Evolutionary conservation across 2,888 invertebrate genomes (phyloP).

Genomic region (Leucophenga maculata): DNA sequence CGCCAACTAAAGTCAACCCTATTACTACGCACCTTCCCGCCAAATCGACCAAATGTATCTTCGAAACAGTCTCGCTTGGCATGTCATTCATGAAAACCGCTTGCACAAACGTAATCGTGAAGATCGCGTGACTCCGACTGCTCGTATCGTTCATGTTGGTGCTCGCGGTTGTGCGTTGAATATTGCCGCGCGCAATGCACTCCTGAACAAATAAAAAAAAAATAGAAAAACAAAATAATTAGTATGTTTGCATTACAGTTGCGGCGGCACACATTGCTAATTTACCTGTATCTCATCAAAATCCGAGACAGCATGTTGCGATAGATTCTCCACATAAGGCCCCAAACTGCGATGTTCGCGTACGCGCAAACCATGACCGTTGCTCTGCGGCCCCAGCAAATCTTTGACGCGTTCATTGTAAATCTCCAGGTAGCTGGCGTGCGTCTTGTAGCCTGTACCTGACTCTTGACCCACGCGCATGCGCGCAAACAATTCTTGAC

Average conservation of each 20-base stretch:
- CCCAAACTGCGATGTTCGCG: conserved; percentile 86
- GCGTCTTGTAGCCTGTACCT: conserved; percentile 87
- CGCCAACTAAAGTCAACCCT: background rate
- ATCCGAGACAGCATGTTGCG: conserved; percentile 88
- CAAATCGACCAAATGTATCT: conserved; percentile 90
- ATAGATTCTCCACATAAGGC: conserved; percentile 89
- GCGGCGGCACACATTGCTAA: background rate
- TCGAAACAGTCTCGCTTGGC: conserved; percentile 91
- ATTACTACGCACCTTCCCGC: conserved; percentile 81
- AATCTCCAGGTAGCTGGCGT: conserved; percentile 89
- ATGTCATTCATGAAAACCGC: conserved; percentile 89
- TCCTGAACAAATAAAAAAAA: conserved; percentile 73
- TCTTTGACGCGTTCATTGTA: conserved; percentile 89
- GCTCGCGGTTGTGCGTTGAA: conserved; percentile 87
- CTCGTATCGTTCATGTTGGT: conserved; percentile 95
- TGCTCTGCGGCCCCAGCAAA: conserved; percentile 76
- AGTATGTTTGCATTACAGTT: background rate
- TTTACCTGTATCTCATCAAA: conserved; percentile 87
- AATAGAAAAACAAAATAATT: conserved; percentile 3
- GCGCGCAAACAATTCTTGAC: conserved; percentile 85
- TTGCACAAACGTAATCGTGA: conserved; percentile 91
- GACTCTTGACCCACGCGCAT: conserved; percentile 87
- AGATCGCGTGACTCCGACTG: conserved; percentile 92
- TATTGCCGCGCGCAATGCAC: conserved; percentile 85
- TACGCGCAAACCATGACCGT: conserved; percentile 81